Evolutionary conservation across 1,140 invertebrate species (phyloP).

Genomic region (Pachypsylla venusta): DNA sequence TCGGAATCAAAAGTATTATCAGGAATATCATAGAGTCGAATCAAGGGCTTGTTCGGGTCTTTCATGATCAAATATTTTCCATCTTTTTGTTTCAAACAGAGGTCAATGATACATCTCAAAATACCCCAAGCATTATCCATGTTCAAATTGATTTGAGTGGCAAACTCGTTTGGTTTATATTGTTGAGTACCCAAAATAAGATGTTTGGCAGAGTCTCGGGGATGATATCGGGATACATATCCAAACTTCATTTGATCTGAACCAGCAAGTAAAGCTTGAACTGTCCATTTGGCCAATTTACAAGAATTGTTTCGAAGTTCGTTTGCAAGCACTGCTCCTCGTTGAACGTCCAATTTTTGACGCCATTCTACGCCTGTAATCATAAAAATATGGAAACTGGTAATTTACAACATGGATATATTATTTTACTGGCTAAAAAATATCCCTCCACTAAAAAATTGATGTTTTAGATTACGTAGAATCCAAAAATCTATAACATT

Average conservation of each 20-base stretch:
- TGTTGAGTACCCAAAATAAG: constrained; percentile 97
- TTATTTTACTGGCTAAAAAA: too few relatives aligned
- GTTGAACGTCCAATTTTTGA: constrained; percentile 90
- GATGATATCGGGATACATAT: constrained; percentile 38
- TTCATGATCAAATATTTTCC: constrained; percentile 98
- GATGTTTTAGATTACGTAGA: too few relatives aligned
- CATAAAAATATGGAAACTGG: constrained; percentile 66
- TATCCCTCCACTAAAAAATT: constrained; percentile 15
- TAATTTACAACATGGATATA: constrained; percentile 22
- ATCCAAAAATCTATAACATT: too few relatives aligned
- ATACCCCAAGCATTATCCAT: constrained; percentile 99
- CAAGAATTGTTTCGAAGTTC: constrained; percentile 97
- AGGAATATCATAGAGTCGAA: constrained; percentile 91
- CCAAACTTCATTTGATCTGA: constrained; percentile 98
- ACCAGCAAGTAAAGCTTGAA: constrained; percentile 87
- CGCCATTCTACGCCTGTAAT: constrained; percentile 93
- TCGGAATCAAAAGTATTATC: constrained; percentile 98
- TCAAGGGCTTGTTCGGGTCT: constrained; percentile 96
- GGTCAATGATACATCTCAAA: constrained; percentile 93
- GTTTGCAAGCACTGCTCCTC: constrained; percentile 94
- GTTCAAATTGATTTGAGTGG: constrained; percentile 95
- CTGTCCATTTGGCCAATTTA: constrained; percentile 98
- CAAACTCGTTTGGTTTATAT: constrained; percentile 96
- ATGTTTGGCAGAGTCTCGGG: constrained; percentile 88
- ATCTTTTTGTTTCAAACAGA: constrained; percentile 94